Conservation (phyloP, 2,888 invertebrate genomes). For the Siphonodentalium dalli region DNA sequence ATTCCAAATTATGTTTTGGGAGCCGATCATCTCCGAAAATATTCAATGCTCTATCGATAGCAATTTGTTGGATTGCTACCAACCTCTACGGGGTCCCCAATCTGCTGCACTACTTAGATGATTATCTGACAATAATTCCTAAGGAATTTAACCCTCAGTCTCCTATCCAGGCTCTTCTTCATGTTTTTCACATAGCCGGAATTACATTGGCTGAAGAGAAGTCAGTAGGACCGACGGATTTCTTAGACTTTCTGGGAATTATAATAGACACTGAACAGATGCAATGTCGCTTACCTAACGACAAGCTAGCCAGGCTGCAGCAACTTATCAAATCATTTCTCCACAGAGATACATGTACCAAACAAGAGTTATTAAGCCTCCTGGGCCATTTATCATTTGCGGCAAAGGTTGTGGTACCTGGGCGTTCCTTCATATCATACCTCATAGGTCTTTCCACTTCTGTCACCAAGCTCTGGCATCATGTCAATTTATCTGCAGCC, state of each 20-base stretch:
- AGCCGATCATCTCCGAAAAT: slow-evolving; percentile 23
- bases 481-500: too few species aligned
- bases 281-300: slow-evolving; percentile 17
- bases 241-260: slow-evolving; percentile 28
- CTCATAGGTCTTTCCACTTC: slow-evolving; percentile 14
- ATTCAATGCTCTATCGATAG: slow-evolving; percentile 20
- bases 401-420: slow-evolving; percentile 5
- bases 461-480: slow-evolving; percentile 10
- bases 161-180: slow-evolving; percentile 21
- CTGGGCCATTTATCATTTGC: slow-evolving; percentile 23
- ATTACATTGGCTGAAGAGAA: slow-evolving; percentile 25
- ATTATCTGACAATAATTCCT: slow-evolving; percentile 23
- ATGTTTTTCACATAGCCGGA: slow-evolving; percentile 17
- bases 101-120: slow-evolving; percentile 27
- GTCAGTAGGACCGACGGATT: slow-evolving; percentile 17
- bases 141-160: slow-evolving; percentile 10
- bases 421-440: slow-evolving; percentile 19
- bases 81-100: slow-evolving; percentile 16
- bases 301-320: slow-evolving; percentile 19
- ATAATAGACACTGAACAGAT: slow-evolving; percentile 27
- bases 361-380: slow-evolving; percentile 15
- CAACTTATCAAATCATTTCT: not conserved
- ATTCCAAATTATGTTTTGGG: slow-evolving; percentile 22
- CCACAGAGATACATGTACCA: slow-evolving; percentile 1
- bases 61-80: slow-evolving; percentile 26